Base-by-base conservation (phyloP, 2,888 invertebrate species). In the Pandemis heparana region DNA sequence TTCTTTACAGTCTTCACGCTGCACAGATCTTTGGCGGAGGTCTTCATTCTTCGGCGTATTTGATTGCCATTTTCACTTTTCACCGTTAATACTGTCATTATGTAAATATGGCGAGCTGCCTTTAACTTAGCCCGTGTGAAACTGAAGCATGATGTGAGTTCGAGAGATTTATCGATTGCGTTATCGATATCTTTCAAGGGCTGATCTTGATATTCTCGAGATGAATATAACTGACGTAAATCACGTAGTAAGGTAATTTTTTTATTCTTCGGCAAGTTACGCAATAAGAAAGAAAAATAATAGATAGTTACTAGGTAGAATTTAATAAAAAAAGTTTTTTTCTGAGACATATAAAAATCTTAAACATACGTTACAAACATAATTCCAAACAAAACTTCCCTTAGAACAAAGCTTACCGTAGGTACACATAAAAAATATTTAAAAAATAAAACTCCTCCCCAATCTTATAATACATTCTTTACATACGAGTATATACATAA, bases 1-100 rank as follows among this genome's bases (percentile, higher is more conserved):
- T 92, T 95, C 75, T 95, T 92, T 5, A 95, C 75, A 0, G 92
- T 86, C 59, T 92, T 85, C 0, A 83, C 80, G 78, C 87, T 93
- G 79, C 93, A 95, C 1, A 87, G 83, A 66, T 83, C 89, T 70
- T 83, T 84, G 0, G 87, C 78, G 74, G 78, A 83, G 71, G 85
- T 89, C 79, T 79, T 56, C 4, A 56, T 91, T 77, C 81, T 84
- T 77, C 77, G 81, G 18, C 79, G 76, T 61, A 79, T 77, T 68
- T 71, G 72, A 38, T 71, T 78, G 23, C 75, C 62, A 66, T 81
- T 73, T 66, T 80, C 75, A 51, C 61, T 75, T 64, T 67, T 69
- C 39, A 73, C 68, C 8, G 68, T 56, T 59, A 73, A 32, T 48
- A 48, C 56, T 16, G 68, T 68, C 68, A 73, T 73, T 56, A 5